Evolutionary conservation across 2,888 invertebrate species (phyloP).

Genomic region (Caenorhabditis panamensis): DNA sequence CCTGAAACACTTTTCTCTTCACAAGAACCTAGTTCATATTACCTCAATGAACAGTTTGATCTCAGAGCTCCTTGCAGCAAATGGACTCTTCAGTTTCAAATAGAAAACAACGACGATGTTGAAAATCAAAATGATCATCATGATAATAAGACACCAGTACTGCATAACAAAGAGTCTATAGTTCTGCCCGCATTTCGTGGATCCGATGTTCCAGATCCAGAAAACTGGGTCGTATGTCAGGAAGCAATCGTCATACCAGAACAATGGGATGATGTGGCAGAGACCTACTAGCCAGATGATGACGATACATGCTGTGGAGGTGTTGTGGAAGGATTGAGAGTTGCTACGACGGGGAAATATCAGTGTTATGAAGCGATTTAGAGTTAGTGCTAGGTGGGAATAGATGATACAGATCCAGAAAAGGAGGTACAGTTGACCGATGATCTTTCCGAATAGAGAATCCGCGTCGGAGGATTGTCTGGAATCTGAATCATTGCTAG

Average conservation of each 20-base stretch:
- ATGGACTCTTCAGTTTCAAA: neutral
- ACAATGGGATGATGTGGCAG: constrained; percentile 52
- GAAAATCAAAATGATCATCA: neutral
- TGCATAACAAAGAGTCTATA: constrained; percentile 16
- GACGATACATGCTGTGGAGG: constrained; percentile 7
- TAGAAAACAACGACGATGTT: neutral
- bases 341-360: constrained; percentile 36
- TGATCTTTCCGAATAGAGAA: constrained; percentile 31
- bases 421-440: constrained; percentile 62
- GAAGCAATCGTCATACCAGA: constrained; percentile 57
- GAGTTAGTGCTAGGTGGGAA: constrained; percentile 61
- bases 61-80: neutral
- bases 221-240: constrained; percentile 40
- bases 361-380: constrained; percentile 62
- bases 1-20: neutral
- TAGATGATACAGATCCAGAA: constrained; percentile 64
- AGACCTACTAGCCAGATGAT: constrained; percentile 49
- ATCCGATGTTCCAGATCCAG: constrained; percentile 54
- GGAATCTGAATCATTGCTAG: neutral
- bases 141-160: neutral
- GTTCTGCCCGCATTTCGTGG: constrained; percentile 43
- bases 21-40: neutral
- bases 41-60: constrained; percentile 9
- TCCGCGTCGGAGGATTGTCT: constrained; percentile 22
- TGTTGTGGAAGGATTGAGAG: constrained; percentile 6